These are phyloP conservation scores for Paramormyrops kingsleyae DNA, from an alignment of 2,113 vertebrate species.

Conservation along the genomic window DNA sequence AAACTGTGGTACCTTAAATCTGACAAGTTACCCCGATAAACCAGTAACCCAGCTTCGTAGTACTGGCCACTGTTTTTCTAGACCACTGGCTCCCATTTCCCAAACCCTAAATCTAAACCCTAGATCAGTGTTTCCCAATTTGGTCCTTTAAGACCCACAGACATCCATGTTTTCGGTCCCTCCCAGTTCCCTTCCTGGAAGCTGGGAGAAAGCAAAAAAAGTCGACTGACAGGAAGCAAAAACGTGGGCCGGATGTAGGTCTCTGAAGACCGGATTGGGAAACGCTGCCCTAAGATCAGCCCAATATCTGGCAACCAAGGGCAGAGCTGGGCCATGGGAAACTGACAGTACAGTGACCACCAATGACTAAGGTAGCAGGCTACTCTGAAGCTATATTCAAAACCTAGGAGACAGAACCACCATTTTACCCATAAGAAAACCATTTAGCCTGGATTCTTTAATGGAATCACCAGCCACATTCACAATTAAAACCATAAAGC, in stretches of 20 bases:
- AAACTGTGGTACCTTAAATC: no score
- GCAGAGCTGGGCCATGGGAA: not conserved
- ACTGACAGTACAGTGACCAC: not conserved
- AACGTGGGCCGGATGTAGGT: not conserved
- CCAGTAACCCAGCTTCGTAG: no score
- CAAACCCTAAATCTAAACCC: not conserved
- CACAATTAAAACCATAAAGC: not conserved
- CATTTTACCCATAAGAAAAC: not conserved
- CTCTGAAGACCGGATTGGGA: not conserved
- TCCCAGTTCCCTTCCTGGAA: no score
- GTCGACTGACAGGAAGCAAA: not conserved
- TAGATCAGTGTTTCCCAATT: not conserved
- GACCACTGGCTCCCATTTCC: not conserved
- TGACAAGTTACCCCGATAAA: no score
- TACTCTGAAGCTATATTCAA: not conserved
- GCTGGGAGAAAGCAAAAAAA: not conserved
- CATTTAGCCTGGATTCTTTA: not conserved
- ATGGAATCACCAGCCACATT: not conserved
- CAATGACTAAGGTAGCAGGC: not conserved
- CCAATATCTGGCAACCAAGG: not conserved
- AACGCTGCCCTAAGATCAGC: not conserved
- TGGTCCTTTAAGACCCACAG: no score
- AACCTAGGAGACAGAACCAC: not conserved
- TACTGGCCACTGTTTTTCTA: no score
- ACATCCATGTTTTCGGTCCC: no score